Percentiles rank a stretch among this genome's conserved stretches.
These are phyloP conservation scores for Mamestra brassicae DNA, from an alignment of 2,888 invertebrate genomes.

Conservation along the genomic window DNA sequence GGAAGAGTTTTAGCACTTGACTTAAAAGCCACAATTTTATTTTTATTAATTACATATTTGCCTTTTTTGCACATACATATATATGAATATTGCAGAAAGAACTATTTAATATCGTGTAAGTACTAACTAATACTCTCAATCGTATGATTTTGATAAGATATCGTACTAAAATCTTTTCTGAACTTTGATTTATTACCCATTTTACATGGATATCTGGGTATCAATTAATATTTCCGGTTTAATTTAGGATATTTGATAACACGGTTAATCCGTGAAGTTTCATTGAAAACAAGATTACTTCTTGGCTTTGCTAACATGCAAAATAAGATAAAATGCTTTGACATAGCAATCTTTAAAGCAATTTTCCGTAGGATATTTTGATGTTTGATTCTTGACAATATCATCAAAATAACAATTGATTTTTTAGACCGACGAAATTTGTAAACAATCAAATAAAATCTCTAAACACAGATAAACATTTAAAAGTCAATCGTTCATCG, in stretches of 20 bases:
- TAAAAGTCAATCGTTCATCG: constrained; percentile 85
- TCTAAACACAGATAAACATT: constrained; percentile 80
- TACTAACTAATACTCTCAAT: background rate
- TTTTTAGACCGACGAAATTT: constrained; percentile 63
- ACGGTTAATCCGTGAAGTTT: background rate
- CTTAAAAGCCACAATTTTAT: background rate
- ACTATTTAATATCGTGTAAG: too few relatives aligned
- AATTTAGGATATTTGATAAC: constrained; percentile 2
- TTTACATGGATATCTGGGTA: background rate
- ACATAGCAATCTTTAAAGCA: background rate
- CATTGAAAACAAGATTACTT: background rate
- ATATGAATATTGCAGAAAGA: too few relatives aligned
- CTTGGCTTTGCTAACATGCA: background rate
- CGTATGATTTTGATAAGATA: constrained; percentile 15
- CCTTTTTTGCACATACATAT: background rate
- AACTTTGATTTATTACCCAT: background rate
- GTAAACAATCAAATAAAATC: constrained; percentile 81
- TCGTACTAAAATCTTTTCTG: constrained; percentile 1
- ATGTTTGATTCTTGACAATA: too few relatives aligned
- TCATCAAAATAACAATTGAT: too few relatives aligned
- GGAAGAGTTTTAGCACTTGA: background rate
- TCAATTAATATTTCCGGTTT: constrained; percentile 22
- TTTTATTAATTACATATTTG: background rate
- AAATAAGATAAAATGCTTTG: constrained; percentile 1
- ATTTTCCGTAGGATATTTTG: constrained; percentile 9